These are phyloP conservation scores for Euphydryas editha DNA, from an alignment of 2,888 invertebrate genomes.

Conservation along the genomic window DNA sequence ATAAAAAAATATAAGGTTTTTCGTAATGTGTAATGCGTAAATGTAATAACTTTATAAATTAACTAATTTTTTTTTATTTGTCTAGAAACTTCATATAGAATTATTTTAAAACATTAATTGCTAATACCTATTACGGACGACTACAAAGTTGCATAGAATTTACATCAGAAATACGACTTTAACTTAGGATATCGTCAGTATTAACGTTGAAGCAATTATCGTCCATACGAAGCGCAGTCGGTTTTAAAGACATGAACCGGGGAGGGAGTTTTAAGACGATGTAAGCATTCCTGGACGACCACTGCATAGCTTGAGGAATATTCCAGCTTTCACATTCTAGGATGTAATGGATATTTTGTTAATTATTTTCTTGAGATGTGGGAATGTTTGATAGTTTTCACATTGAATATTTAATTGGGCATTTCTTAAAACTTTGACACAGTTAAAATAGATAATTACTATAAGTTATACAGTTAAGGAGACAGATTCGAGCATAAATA, in stretches of 20 bases:
- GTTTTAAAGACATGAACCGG: conserved; percentile 40
- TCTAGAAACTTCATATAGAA: too few relatives aligned
- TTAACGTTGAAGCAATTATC: conserved; percentile 77
- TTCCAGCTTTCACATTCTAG: conserved; percentile 24
- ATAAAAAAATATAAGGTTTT: background rate
- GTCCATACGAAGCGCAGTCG: conserved; percentile 62
- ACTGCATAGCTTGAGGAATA: conserved; percentile 38
- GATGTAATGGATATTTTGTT: conserved; percentile 30
- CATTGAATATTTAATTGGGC: background rate
- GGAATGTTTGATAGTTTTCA: conserved; percentile 4
- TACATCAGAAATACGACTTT: conserved; percentile 29
- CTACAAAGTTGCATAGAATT: background rate
- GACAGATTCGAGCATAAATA: too few relatives aligned
- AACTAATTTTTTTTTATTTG: too few relatives aligned
- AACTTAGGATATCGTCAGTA: conserved; percentile 54
- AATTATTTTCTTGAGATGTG: conserved; percentile 18
- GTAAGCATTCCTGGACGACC: conserved; percentile 43
- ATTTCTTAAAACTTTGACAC: background rate
- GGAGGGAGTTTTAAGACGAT: conserved; percentile 40
- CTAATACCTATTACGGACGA: background rate
- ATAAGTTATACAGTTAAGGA: background rate
- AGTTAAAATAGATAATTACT: background rate
- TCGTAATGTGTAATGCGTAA: background rate
- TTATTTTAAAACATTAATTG: too few relatives aligned
- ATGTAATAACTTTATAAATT: background rate